A percentile compares a stretch with the other conserved stretches of the same genome.
Evolutionary conservation across 2,113 vertebrate species (phyloP).

Genomic region (Ailuropoda melanoleuca): DNA sequence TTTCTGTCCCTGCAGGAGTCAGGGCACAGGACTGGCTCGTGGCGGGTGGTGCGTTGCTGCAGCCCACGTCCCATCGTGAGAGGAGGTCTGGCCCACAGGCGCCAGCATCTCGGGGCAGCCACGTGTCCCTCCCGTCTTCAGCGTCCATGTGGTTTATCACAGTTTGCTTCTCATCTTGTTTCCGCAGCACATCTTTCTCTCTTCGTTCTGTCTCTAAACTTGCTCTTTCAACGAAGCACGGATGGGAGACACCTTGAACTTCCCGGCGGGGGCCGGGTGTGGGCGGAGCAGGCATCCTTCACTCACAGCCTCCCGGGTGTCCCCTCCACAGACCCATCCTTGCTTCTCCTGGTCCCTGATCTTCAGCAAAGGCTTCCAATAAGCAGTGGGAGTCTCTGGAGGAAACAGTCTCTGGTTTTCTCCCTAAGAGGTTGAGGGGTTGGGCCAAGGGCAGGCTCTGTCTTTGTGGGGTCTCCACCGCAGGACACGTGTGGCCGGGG

Average conservation of each 20-base stretch:
- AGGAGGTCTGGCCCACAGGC: background rate
- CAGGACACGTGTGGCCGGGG: background rate
- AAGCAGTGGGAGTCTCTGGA: background rate
- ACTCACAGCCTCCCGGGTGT: background rate
- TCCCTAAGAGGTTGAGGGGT: background rate
- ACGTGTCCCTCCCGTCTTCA: background rate
- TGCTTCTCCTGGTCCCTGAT: no score
- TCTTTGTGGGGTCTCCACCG: rapidly evolving
- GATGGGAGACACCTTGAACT: no score
- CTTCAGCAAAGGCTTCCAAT: background rate
- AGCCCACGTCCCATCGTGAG: background rate
- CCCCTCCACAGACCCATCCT: background rate
- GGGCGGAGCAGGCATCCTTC: background rate
- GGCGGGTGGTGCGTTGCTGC: background rate
- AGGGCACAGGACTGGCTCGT: background rate
- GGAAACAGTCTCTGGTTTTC: background rate
- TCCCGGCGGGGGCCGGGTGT: no score
- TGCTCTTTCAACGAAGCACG: background rate
- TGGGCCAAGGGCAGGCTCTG: rapidly evolving
- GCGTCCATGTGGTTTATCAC: rapidly evolving
- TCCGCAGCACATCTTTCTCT: rapidly evolving
- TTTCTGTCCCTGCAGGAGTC: background rate
- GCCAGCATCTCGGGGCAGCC: background rate
- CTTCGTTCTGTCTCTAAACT: background rate
- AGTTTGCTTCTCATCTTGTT: background rate